Evolutionary conservation across 1,140 invertebrate species (phyloP).

Genomic region (Reticulitermes speratus): DNA sequence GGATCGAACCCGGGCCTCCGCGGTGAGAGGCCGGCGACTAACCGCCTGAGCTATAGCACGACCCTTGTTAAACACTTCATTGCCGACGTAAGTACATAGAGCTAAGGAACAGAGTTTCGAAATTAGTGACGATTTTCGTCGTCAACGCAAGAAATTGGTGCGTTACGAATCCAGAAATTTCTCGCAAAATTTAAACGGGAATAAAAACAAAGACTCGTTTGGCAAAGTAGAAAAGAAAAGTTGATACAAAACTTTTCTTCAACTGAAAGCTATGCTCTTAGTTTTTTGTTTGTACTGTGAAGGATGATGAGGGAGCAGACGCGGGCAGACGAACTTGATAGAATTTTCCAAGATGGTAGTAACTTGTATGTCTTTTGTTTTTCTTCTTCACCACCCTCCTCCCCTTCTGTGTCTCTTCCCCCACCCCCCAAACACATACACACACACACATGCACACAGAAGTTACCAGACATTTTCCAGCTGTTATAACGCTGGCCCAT

Average conservation of each 20-base stretch:
- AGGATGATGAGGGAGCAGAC: background rate
- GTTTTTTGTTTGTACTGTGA: background rate
- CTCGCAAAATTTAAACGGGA: background rate
- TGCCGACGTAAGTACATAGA: too few relatives aligned
- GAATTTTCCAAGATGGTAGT: background rate
- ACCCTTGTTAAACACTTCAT: too few relatives aligned
- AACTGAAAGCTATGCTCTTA: background rate
- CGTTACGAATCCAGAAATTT: background rate
- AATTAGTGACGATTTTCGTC: background rate
- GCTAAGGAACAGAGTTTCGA: too few relatives aligned
- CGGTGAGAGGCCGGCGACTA: too few relatives aligned
- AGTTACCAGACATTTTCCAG: background rate
- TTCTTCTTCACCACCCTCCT: background rate
- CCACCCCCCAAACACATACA: too few relatives aligned
- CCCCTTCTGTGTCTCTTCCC: too few relatives aligned
- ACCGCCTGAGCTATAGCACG: too few relatives aligned
- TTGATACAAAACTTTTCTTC: background rate
- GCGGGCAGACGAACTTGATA: background rate
- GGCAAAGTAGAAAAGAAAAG: background rate
- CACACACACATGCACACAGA: background rate
- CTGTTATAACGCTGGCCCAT: background rate
- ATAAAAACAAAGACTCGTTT: background rate
- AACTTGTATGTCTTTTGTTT: slow-evolving; percentile 19
- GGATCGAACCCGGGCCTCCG: too few relatives aligned
- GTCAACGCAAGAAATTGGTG: background rate